Evolutionary conservation across 2,888 invertebrate species (phyloP).

Genomic region (Eumacrocentrus americanus): DNA sequence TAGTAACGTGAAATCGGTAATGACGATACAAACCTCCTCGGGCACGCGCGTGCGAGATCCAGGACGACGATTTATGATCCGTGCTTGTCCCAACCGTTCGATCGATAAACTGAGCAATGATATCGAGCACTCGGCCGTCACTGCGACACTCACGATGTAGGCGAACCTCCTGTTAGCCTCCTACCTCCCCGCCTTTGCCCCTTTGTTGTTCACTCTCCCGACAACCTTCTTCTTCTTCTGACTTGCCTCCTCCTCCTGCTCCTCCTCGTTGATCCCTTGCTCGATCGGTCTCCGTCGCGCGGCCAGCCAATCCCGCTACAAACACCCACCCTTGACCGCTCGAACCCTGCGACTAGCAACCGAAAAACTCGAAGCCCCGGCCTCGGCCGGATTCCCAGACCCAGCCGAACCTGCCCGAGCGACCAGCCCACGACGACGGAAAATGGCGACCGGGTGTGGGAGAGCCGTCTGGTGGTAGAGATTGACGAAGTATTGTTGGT

Average conservation of each 20-base stretch:
- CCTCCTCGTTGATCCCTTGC: conserved; percentile 6
- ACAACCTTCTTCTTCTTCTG: neutral
- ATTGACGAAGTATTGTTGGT: neutral
- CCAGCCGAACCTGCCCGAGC: conserved; percentile 41
- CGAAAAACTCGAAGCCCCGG: conserved; percentile 44
- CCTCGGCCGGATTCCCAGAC: conserved; percentile 49
- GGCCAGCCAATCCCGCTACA: conserved; percentile 26
- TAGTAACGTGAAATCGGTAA: neutral
- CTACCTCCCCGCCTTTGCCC: neutral
- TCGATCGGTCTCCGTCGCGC: conserved; percentile 15
- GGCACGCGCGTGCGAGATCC: conserved; percentile 18
- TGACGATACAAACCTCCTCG: conserved; percentile 18
- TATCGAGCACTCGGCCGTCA: conserved; percentile 16
- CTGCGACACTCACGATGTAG: conserved; percentile 18
- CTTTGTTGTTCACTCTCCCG: neutral
- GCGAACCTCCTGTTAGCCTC: neutral
- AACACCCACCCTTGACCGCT: conserved; percentile 40
- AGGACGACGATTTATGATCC: conserved; percentile 33
- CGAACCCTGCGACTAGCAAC: conserved; percentile 44
- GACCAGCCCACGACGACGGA: conserved; percentile 32
- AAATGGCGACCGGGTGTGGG: conserved; percentile 1
- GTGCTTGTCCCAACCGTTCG: conserved; percentile 8
- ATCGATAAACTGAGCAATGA: conserved; percentile 15
- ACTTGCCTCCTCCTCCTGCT: neutral
- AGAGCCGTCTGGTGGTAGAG: neutral